Evolutionary conservation across 1,140 invertebrate species (phyloP).

Genomic region (Carcinoscorpius rotundicauda): DNA sequence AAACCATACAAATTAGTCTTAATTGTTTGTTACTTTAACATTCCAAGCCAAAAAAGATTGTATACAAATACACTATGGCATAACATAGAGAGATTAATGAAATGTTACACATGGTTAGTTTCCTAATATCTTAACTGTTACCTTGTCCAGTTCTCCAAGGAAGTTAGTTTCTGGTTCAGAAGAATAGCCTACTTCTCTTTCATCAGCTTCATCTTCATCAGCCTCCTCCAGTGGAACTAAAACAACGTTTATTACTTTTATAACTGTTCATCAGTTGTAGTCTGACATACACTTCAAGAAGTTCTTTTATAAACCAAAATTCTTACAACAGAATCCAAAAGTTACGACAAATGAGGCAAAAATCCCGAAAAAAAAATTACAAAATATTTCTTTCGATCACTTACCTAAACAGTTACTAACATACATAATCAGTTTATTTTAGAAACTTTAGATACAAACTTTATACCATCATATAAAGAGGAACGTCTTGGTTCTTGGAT

Average conservation of each 20-base stretch:
- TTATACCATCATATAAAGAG: no score
- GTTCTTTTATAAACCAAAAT: conserved; percentile 5
- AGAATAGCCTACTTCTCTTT: conserved; percentile 65
- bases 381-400: background rate
- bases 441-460: no score
- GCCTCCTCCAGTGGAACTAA: conserved; percentile 37
- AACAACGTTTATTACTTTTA: conserved; percentile 24
- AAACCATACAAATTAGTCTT: no score
- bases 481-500: conserved; percentile 44
- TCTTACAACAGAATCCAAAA: conserved; percentile 20
- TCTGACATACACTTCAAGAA: conserved; percentile 12
- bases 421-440: no score
- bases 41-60: no score
- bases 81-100: no score
- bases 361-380: background rate
- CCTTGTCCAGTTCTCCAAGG: conserved; percentile 16
- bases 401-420: no score
- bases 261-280: conserved; percentile 7
- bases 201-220: conserved; percentile 45
- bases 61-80: no score
- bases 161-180: conserved; percentile 49
- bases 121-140: background rate
- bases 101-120: no score
- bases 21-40: no score
- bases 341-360: conserved; percentile 34